These are phyloP conservation scores for Rhea americana DNA, from an alignment of 2,113 vertebrate species.

Conservation along the genomic window DNA sequence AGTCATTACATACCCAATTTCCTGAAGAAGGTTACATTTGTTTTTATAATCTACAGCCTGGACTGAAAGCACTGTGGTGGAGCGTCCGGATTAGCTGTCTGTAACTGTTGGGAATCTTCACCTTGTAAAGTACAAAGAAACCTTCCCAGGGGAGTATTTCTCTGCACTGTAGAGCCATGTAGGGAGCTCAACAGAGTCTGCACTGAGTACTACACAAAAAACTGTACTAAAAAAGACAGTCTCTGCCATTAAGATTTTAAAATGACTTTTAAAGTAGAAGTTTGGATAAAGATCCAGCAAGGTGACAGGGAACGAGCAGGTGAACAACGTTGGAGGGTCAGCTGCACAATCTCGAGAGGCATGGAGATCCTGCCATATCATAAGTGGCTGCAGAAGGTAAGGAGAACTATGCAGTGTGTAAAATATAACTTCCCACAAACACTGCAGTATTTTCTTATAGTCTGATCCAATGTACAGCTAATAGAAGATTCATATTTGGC, in stretches of 20 bases:
- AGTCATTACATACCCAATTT: constrained; percentile 15
- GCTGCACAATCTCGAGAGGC: not conserved
- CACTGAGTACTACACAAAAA: not conserved
- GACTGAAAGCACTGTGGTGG: not conserved
- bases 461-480: not conserved
- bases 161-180: not conserved
- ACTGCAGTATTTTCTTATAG: not conserved
- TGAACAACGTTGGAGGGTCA: rapidly evolving
- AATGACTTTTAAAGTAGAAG: not conserved
- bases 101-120: not conserved
- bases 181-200: not conserved
- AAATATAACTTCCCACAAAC: not conserved
- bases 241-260: not conserved
- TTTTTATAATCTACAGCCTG: constrained; percentile 2
- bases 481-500: not conserved
- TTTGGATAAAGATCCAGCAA: not conserved
- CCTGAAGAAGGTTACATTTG: not conserved
- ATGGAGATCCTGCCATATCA: not conserved
- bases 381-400: not conserved
- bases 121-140: not conserved
- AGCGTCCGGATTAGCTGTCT: not conserved
- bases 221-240: not conserved
- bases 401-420: not conserved
- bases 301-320: not conserved
- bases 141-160: not conserved